phyloP scores from a whole-genome alignment of 2,888 invertebrate genomes.

The Notocelia uddmanniana region DNA sequence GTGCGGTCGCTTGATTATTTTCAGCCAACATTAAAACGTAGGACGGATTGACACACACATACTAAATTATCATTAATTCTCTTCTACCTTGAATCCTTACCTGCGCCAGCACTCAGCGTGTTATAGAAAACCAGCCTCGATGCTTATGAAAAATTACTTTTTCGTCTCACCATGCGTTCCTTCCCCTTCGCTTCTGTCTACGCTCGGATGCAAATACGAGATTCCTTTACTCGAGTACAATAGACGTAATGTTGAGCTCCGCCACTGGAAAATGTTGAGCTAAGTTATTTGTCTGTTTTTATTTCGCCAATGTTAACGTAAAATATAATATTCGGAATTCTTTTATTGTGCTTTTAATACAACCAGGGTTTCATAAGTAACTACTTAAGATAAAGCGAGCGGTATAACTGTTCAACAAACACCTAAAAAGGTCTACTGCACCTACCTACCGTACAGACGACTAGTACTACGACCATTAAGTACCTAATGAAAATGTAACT shows the following conservation, averaged over 20 bases:
- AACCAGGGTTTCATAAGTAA: neutral
- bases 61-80: conserved; percentile 43
- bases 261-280: conserved; percentile 74
- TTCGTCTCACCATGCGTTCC: conserved; percentile 67
- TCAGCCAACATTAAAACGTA: neutral
- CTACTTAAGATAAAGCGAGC: neutral
- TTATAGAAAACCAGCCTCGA: conserved; percentile 72
- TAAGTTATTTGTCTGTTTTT: conserved; percentile 73
- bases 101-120: conserved; percentile 60
- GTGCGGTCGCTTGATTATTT: neutral
- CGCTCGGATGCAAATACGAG: conserved; percentile 77
- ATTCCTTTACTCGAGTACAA: conserved; percentile 75
- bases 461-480: too few relatives aligned
- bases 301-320: conserved; percentile 45
- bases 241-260: conserved; percentile 72
- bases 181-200: conserved; percentile 63
- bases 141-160: conserved; percentile 76
- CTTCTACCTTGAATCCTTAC: conserved; percentile 42
- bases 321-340: conserved; percentile 31
- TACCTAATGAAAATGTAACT: too few relatives aligned
- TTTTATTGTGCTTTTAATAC: conserved; percentile 32
- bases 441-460: too few relatives aligned
- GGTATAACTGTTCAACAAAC: neutral
- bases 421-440: neutral
- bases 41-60: neutral